Base-by-base conservation (phyloP, 2,113 vertebrate species). In the Cottus gobio region DNA sequence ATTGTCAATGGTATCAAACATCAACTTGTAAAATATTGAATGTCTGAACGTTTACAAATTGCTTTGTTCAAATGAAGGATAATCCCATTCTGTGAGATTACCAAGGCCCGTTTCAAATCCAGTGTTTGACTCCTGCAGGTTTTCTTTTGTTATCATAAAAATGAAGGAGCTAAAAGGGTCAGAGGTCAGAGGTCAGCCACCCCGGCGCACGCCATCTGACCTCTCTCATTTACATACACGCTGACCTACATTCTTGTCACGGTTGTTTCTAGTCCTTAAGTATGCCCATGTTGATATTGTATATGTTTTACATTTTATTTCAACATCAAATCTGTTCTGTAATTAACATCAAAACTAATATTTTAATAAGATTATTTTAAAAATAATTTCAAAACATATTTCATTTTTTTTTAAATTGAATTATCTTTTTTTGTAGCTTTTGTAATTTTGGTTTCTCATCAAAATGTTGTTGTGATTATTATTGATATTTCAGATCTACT, bases 181-280 rank as follows among this genome's bases (percentile, higher is more conserved):
- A 75, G 50, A 87, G 86, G 78, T 92, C 90, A 90, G 75, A 92
- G 94, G 92, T 93, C 90, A 88, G 24, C 52, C 42, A 70, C 74
- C 31, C 71, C 36, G 37, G 84, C 86, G 77, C 65, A 67, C 71
- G 85, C 87, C 82, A 87, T 80, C 78, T 89, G 77, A 91, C 86
- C 84, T 83, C 31, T 64, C 57, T 77, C 67, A 90, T 89, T 91
- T 87, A 52, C 90, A 90, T 90, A 67, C 62, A 42, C 52, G 36
- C 70, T 86, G 84, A 87, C 88, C 90, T 82, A 91, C 75, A 88
- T 88, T 18, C 68, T 65, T n/a, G 2, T 31, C 31, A 36, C 72
- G 0, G 1, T 79, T 61, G 15, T 24, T 50, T 28, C 26, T 39
- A 12, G 22, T 62, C 10, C 56, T 28, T n/a, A 34, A 61, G 36